Evolutionary conservation across 1,140 invertebrate genomes (phyloP).

Genomic region (Papilio glaucus): DNA sequence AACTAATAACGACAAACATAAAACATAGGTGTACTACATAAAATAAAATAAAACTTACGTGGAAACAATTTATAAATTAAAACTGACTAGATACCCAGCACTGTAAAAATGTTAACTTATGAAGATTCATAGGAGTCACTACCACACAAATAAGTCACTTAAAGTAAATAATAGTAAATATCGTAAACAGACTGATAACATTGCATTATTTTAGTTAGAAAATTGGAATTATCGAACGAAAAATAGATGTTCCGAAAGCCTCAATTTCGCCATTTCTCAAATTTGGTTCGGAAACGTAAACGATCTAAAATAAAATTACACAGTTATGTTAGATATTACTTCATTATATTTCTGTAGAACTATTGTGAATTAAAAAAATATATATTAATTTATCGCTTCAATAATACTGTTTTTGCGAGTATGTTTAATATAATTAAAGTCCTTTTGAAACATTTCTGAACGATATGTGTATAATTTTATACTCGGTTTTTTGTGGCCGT

Average conservation of each 20-base stretch:
- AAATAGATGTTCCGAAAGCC: conserved; percentile 64
- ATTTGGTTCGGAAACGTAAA: conserved; percentile 57
- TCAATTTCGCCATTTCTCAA: conserved; percentile 79
- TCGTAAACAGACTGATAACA: conserved; percentile 50
- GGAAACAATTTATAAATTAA: conserved; percentile 57
- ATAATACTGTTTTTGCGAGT: not conserved
- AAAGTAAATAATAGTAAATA: conserved; percentile 51
- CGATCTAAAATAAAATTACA: not conserved
- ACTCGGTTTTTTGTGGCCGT: not conserved
- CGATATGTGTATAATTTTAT: not conserved
- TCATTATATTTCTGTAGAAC: not conserved
- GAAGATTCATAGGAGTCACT: conserved; percentile 58
- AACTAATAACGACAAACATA: not conserved
- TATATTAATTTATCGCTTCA: not conserved
- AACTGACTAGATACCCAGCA: conserved; percentile 57
- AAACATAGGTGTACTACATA: conserved; percentile 18
- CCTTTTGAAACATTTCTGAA: not conserved
- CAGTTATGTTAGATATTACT: no score
- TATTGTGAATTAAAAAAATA: not conserved
- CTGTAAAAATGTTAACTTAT: conserved; percentile 59
- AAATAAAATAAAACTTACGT: conserved; percentile 51
- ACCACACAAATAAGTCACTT: conserved; percentile 48
- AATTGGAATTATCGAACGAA: conserved; percentile 60
- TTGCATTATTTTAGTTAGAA: conserved; percentile 64
- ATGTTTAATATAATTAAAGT: not conserved